Conservation (phyloP, 2,888 invertebrate genomes). For the Spodoptera littoralis region DNA sequence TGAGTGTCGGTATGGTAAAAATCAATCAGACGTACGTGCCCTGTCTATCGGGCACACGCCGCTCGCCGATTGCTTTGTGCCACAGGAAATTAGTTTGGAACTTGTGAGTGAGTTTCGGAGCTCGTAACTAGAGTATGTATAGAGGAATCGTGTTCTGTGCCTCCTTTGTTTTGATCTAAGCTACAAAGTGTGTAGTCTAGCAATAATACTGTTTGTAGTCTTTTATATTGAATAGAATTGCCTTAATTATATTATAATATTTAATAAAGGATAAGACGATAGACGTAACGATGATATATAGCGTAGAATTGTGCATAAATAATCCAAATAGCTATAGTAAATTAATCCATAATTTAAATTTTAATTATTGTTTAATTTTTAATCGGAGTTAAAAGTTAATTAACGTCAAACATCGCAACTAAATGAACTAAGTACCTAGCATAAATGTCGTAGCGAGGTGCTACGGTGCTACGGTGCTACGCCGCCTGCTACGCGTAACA, state of each 20-base stretch:
- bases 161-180: conserved; percentile 10
- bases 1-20: conserved; percentile 49
- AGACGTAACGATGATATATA: no score
- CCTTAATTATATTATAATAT: no score
- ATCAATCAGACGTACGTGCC: conserved; percentile 72
- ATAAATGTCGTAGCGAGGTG: conserved; percentile 27
- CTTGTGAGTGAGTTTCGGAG: conserved; percentile 69
- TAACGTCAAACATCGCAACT: conserved; percentile 26
- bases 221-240: no score
- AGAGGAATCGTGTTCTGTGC: conserved; percentile 8
- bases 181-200: neutral
- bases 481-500: conserved; percentile 46
- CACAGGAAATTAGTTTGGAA: conserved; percentile 85
- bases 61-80: conserved; percentile 82
- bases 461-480: conserved; percentile 46
- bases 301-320: conserved; percentile 2
- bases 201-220: no score
- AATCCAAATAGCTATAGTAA: conserved; percentile 15
- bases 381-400: conserved; percentile 28
- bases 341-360: neutral
- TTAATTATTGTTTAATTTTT: conserved; percentile 3
- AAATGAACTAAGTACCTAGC: conserved; percentile 37
- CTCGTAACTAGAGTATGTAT: conserved; percentile 31
- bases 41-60: conserved; percentile 72
- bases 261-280: no score